Conservation (phyloP, 2,797 vertebrate genomes). For the Pseudochaenichthys georgianus region DNA sequence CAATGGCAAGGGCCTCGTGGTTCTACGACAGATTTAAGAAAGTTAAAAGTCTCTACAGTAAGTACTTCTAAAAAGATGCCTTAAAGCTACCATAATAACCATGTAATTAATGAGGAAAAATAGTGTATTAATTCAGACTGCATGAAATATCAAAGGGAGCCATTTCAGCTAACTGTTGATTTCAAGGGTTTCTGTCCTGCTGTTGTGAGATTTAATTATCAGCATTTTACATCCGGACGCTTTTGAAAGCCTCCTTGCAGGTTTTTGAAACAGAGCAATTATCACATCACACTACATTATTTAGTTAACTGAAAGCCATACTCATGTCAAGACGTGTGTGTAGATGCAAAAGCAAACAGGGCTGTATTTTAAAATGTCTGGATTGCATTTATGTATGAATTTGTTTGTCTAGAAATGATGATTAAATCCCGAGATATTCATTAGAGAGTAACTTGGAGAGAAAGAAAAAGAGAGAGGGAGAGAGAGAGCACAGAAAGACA, state of each 20-base stretch:
- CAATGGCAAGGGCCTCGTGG: conserved; percentile 26
- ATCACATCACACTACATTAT: conserved; percentile 64
- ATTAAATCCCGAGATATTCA: conserved; percentile 1
- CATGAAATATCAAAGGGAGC: conserved; percentile 15
- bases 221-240: conserved; percentile 44
- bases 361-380: conserved; percentile 12
- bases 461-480: conserved; percentile 21
- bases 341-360: conserved; percentile 35
- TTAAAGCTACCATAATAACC: not conserved
- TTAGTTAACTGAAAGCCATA: conserved; percentile 49
- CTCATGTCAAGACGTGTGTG: conserved; percentile 21
- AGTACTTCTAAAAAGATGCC: conserved; percentile 20
- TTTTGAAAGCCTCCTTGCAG: conserved; percentile 26
- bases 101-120: conserved; percentile 19
- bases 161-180: conserved; percentile 24
- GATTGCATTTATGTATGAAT: not conserved
- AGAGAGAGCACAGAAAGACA: conserved; percentile 30
- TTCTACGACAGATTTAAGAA: conserved; percentile 2
- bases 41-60: conserved; percentile 33
- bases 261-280: conserved; percentile 67
- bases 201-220: conserved; percentile 56
- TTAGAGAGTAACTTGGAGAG: conserved; percentile 6
- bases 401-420: not conserved
- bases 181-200: conserved; percentile 28
- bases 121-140: not conserved